Percentiles rank a stretch among this genome's conserved stretches.
Conservation (phyloP, 2,797 vertebrate species). For the Aphelocoma californica region DNA sequence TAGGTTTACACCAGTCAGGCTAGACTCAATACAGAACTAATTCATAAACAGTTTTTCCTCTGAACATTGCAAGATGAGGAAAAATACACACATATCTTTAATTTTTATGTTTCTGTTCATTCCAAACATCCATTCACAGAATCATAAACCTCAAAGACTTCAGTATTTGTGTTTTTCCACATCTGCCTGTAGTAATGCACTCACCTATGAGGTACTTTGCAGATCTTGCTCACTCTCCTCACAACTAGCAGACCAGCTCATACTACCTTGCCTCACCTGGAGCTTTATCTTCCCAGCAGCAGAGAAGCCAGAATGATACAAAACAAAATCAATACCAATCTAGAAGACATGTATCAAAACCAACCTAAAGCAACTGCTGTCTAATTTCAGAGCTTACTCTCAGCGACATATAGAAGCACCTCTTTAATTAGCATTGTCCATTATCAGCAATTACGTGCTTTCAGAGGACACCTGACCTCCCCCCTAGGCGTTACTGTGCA, state of each 20-base stretch:
- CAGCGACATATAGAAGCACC: not conserved
- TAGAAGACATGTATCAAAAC: not conserved
- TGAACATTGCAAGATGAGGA: not conserved
- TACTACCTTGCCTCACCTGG: not conserved
- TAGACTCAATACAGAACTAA: not conserved
- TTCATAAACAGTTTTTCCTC: not conserved
- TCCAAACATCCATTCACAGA: not conserved
- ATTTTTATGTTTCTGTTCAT: not conserved
- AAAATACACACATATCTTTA: rapidly evolving
- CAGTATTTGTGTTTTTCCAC: not conserved
- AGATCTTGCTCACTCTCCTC: not conserved
- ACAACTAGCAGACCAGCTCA: not conserved
- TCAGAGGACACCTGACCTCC: not conserved
- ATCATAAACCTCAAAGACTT: not conserved
- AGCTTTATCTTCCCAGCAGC: not conserved
- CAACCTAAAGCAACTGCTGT: not conserved
- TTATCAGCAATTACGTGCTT: not conserved
- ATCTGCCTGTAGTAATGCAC: not conserved
- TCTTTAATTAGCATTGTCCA: not conserved
- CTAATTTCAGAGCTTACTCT: not conserved
- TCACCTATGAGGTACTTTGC: not conserved
- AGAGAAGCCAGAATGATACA: not conserved
- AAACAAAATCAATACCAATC: not conserved
- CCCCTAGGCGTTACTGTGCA: not conserved
- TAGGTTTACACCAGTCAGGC: not conserved